phyloP scores from a whole-genome alignment of 2,797 vertebrate genomes.

The Trichosurus vulpecula region DNA sequence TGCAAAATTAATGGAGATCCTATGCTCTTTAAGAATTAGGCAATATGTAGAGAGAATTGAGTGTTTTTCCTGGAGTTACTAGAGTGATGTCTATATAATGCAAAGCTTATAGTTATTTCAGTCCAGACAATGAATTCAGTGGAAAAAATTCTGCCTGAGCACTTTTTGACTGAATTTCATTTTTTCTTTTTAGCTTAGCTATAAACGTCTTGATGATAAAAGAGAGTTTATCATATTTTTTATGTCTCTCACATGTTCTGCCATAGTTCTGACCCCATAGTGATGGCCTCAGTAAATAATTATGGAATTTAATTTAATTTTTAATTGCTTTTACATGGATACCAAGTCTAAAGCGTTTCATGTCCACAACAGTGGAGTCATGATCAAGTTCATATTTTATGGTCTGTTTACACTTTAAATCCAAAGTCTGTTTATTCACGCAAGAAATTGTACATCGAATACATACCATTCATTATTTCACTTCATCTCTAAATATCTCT shows the following conservation, averaged over 20 bases:
- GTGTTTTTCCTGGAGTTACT: neutral
- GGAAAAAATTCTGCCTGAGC: neutral
- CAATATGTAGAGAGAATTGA: neutral
- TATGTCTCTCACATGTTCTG: neutral
- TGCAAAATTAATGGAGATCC: neutral
- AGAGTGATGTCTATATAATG: neutral
- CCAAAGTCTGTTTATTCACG: neutral
- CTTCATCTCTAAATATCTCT: neutral
- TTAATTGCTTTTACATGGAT: neutral
- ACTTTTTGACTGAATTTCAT: neutral
- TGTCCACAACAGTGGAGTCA: neutral
- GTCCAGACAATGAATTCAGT: neutral
- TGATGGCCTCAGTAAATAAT: neutral
- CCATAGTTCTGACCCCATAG: neutral
- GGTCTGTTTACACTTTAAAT: neutral
- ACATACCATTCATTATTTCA: neutral
- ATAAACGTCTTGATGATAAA: too few species aligned
- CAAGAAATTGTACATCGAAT: neutral
- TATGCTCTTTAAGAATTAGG: neutral
- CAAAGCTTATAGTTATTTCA: neutral
- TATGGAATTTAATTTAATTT: neutral
- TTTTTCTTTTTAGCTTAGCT: neutral
- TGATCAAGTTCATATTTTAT: neutral
- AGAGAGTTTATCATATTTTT: neutral
- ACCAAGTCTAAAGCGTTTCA: neutral